A percentile compares a stretch with the other conserved stretches of the same genome.
phyloP scores from a whole-genome alignment of 1,140 invertebrate species.

The Drosophila ercepeae region DNA sequence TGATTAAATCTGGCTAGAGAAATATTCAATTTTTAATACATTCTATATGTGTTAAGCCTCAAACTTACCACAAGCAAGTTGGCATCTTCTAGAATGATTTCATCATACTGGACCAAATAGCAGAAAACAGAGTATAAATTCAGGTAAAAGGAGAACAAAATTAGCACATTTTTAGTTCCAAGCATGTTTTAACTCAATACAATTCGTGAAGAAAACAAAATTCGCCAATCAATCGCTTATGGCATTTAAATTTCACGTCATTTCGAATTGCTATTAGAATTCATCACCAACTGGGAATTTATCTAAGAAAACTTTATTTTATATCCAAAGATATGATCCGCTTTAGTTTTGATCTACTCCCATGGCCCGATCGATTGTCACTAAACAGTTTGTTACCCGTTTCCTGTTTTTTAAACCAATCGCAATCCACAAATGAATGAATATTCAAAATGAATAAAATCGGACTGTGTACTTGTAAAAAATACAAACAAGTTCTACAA shows the following conservation, averaged over 20 bases:
- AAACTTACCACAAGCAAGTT: constrained; percentile 23
- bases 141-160: neutral
- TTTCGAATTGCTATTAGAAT: neutral
- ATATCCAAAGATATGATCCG: too few relatives aligned
- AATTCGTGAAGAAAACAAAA: neutral
- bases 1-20: constrained; percentile 75
- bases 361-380: neutral
- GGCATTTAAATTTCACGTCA: neutral
- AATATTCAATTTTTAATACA: neutral
- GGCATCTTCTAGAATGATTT: constrained; percentile 26
- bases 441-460: too few relatives aligned
- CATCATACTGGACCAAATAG: constrained; percentile 9
- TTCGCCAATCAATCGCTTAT: neutral
- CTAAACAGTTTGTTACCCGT: neutral
- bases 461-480: too few relatives aligned
- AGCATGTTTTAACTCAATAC: neutral
- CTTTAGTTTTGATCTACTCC: neutral
- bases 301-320: too few relatives aligned
- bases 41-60: too few relatives aligned
- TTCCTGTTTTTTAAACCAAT: neutral
- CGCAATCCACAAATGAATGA: too few relatives aligned
- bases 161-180: neutral
- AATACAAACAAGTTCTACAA: neutral
- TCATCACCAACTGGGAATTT: too few relatives aligned
- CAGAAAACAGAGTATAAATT: neutral